Percentiles rank a stretch among this genome's conserved stretches.
Conservation (phyloP, 92 coral and sea anemone genomes). For the Micromussa lordhowensis region DNA sequence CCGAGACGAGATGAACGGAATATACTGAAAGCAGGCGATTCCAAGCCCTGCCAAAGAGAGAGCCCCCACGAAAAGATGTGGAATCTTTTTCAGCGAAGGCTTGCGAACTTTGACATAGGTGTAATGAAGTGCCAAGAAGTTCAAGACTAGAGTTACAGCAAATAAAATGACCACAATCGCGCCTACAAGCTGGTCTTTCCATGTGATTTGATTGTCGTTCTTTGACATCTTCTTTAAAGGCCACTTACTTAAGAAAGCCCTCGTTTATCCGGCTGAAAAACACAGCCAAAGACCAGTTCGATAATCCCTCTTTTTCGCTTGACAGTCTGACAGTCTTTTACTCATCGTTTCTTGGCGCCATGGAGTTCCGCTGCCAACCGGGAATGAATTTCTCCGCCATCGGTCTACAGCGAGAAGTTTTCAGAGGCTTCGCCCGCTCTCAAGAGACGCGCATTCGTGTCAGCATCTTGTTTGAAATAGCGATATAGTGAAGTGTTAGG, state of each 20-base stretch:
- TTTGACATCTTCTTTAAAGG: conserved; percentile 42
- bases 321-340: neutral
- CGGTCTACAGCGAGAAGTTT: neutral
- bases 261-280: conserved; percentile 6
- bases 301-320: conserved; percentile 9
- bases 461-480: conserved; percentile 37
- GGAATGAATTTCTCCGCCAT: conserved; percentile 14
- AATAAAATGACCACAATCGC: conserved; percentile 69
- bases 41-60: conserved; percentile 85
- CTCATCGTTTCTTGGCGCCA: conserved; percentile 24
- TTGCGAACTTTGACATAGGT: conserved; percentile 83
- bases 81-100: conserved; percentile 90
- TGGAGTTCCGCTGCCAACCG: conserved; percentile 6
- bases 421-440: neutral
- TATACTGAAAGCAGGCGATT: conserved; percentile 78
- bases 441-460: neutral
- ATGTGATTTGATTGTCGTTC: conserved; percentile 35
- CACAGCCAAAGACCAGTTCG: conserved; percentile 24
- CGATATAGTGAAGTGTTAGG: neutral
- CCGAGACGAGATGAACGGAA: conserved; percentile 84
- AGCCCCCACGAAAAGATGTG: conserved; percentile 89
- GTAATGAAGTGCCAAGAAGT: conserved; percentile 81
- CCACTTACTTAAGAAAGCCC: neutral
- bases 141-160: conserved; percentile 77
- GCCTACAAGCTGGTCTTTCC: conserved; percentile 80